These are phyloP conservation scores for Drosophila neotestacea DNA, from an alignment of 2,888 invertebrate genomes.

Conservation along the genomic window DNA sequence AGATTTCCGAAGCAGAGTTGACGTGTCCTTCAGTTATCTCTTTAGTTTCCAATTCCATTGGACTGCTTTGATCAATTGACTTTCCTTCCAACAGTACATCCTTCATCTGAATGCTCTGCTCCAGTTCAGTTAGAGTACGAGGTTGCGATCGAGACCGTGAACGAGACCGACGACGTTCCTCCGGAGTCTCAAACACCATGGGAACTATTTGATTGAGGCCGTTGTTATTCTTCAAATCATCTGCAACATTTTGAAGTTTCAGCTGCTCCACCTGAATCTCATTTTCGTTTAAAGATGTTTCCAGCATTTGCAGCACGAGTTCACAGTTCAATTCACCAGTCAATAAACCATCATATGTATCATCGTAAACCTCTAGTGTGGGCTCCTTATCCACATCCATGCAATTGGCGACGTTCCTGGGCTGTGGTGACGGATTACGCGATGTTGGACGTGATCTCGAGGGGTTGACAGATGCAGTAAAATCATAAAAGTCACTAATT, in stretches of 20 bases:
- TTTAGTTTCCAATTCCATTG: conserved; percentile 48
- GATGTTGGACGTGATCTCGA: conserved; percentile 80
- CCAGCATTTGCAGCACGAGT: conserved; percentile 67
- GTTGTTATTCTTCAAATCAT: conserved; percentile 51
- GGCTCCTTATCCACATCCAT: conserved; percentile 52
- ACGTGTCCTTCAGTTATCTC: neutral
- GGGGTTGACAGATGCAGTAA: conserved; percentile 83
- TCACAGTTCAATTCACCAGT: conserved; percentile 64
- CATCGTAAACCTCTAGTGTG: conserved; percentile 74
- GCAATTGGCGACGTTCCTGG: conserved; percentile 74
- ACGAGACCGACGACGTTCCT: conserved; percentile 46
- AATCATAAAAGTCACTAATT: conserved; percentile 84
- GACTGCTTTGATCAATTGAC: neutral
- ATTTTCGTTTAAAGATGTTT: conserved; percentile 40
- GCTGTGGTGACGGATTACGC: conserved; percentile 73
- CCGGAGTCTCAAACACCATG: conserved; percentile 54
- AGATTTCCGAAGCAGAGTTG: neutral
- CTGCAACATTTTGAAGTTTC: conserved; percentile 67
- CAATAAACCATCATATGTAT: conserved; percentile 50
- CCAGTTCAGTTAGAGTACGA: conserved; percentile 33
- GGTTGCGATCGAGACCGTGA: conserved; percentile 61
- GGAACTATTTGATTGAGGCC: conserved; percentile 29
- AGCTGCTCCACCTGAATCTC: conserved; percentile 28
- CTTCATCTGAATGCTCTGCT: conserved; percentile 57
- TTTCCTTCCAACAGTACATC: conserved; percentile 48